phyloP scores from a whole-genome alignment of 2,888 invertebrate species.

The Polyommatus iphigenia region DNA sequence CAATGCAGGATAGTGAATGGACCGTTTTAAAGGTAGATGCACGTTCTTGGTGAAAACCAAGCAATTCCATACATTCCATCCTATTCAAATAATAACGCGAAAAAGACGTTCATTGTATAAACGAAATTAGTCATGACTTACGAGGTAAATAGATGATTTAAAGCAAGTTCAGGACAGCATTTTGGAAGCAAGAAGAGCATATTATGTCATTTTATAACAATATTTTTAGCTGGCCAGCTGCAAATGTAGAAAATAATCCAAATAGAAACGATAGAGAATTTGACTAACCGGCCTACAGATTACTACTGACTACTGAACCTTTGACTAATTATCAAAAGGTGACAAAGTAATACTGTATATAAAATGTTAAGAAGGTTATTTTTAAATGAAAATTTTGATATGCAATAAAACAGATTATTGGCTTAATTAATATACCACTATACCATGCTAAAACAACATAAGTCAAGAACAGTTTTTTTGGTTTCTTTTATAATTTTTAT shows the following conservation, averaged over 20 bases:
- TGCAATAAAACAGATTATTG: constrained; percentile 33
- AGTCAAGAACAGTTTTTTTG: too few relatives aligned
- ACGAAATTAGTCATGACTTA: constrained; percentile 36
- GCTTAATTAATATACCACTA: too few relatives aligned
- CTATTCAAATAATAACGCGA: constrained; percentile 37
- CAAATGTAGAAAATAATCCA: constrained; percentile 39
- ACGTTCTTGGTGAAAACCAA: constrained; percentile 36
- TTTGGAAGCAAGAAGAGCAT: constrained; percentile 35
- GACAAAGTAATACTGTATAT: constrained; percentile 34
- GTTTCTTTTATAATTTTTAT: too few relatives aligned
- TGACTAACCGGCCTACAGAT: constrained; percentile 1
- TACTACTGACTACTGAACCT: constrained; percentile 32
- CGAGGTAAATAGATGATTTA: too few relatives aligned
- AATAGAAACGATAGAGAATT: constrained; percentile 28
- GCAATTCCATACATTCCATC: constrained; percentile 31
- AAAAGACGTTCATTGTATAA: constrained; percentile 36
- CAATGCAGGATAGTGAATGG: too few relatives aligned
- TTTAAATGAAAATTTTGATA: constrained; percentile 38
- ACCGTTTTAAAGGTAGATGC: constrained; percentile 36
- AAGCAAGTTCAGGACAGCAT: constrained; percentile 36
- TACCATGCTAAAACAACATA: too few relatives aligned
- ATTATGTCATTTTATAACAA: constrained; percentile 38
- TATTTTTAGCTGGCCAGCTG: constrained; percentile 39
- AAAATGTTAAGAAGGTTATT: constrained; percentile 37
- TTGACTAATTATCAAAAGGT: constrained; percentile 38